A percentile compares a stretch with the other conserved stretches of the same genome.
These are phyloP conservation scores for Acrobasis suavella DNA, from an alignment of 2,888 invertebrate species.

Conservation along the genomic window DNA sequence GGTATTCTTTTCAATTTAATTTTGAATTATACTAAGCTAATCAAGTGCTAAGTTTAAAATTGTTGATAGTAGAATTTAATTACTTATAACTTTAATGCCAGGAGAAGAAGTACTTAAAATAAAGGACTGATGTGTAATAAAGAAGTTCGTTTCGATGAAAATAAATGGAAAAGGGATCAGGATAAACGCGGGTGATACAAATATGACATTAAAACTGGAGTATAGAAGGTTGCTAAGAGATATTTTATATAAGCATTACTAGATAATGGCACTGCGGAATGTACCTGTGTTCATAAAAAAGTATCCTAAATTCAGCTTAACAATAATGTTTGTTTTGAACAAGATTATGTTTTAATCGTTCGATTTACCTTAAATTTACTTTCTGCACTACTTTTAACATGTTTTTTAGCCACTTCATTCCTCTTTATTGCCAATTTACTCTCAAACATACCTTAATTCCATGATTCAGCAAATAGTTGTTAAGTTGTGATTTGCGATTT, in stretches of 20 bases:
- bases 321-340: conserved; percentile 64
- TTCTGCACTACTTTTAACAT: conserved; percentile 60
- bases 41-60: conserved; percentile 67
- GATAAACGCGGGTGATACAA: conserved; percentile 40
- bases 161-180: conserved; percentile 39
- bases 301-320: conserved; percentile 73
- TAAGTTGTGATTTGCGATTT: conserved; percentile 80
- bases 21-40: conserved; percentile 74
- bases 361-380: conserved; percentile 60
- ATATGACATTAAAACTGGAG: conserved; percentile 48
- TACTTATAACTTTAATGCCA: conserved; percentile 38
- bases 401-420: conserved; percentile 52
- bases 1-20: conserved; percentile 66
- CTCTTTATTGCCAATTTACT: conserved; percentile 72
- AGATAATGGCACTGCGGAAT: conserved; percentile 79
- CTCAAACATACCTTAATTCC: conserved; percentile 46
- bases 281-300: conserved; percentile 79
- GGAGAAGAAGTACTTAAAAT: conserved; percentile 26
- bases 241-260: conserved; percentile 69
- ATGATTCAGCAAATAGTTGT: conserved; percentile 74
- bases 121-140: conserved; percentile 23
- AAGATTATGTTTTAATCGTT: conserved; percentile 68
- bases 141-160: conserved; percentile 36
- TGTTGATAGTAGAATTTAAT: conserved; percentile 49
- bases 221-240: conserved; percentile 64